Percentiles rank a stretch among this genome's conserved stretches.
Conservation (phyloP, 1,140 invertebrate species). For the Eumaeus atala region DNA sequence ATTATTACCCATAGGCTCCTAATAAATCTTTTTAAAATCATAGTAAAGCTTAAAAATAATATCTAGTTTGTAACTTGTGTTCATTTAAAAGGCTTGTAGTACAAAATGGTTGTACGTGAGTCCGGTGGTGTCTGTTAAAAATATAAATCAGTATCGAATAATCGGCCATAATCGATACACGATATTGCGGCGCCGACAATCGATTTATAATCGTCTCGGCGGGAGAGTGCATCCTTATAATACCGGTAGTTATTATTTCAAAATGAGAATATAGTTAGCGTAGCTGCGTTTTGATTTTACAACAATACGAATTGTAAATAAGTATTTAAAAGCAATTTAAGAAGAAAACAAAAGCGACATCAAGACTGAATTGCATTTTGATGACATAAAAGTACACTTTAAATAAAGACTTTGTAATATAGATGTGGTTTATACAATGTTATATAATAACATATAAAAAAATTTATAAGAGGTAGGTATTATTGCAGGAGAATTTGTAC, state of each 20-base stretch:
- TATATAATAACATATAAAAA: too few species aligned
- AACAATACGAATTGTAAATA: too few species aligned
- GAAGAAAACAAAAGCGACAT: too few species aligned
- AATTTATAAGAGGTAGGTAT: too few species aligned
- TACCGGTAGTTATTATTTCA: conserved; percentile 12
- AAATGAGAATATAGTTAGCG: background rate
- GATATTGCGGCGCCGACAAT: conserved; percentile 28
- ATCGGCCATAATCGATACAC: conserved; percentile 47
- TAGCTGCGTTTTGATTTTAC: too few species aligned
- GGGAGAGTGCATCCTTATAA: conserved; percentile 24
- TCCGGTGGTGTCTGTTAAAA: conserved; percentile 20
- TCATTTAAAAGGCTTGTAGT: background rate
- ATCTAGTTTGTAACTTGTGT: conserved; percentile 13
- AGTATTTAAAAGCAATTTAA: too few species aligned
- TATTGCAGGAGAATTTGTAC: too few species aligned
- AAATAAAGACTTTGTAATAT: too few species aligned
- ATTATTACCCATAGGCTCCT: too few species aligned
- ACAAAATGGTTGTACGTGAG: conserved; percentile 27
- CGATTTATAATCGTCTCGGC: conserved; percentile 43
- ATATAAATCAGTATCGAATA: conserved; percentile 55
- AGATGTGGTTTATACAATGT: too few species aligned
- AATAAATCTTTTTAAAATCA: background rate
- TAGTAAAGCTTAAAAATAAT: background rate
- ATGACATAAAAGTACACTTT: too few species aligned
- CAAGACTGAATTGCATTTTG: too few species aligned